phyloP scores from a whole-genome alignment of 2,113 vertebrate species.

The Tympanuchus pallidicinctus region DNA sequence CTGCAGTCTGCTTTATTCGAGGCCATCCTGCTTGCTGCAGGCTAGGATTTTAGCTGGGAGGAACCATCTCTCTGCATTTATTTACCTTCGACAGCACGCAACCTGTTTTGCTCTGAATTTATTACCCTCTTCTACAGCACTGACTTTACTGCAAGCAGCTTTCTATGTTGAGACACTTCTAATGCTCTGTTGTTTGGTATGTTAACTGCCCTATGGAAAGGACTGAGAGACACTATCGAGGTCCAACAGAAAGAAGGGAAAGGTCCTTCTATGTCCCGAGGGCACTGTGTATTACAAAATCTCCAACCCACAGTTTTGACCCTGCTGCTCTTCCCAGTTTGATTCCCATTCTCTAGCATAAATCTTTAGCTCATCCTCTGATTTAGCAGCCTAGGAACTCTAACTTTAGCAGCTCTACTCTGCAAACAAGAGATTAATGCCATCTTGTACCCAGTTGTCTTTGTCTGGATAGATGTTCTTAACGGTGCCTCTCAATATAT shows the following conservation, averaged over 20 bases:
- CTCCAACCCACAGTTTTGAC: conserved; percentile 4
- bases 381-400: conserved; percentile 10
- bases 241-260: not conserved
- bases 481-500: not conserved
- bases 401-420: not conserved
- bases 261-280: not conserved
- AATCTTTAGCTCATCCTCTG: not conserved
- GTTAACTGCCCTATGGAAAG: not conserved
- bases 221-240: not conserved
- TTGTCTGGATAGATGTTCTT: not conserved
- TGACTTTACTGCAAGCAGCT: not conserved
- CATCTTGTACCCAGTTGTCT: not conserved
- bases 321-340: not conserved
- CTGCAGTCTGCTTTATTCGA: not conserved
- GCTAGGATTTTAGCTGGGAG: not conserved
- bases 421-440: not conserved
- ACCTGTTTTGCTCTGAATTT: not conserved
- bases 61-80: not conserved
- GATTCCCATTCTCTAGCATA: not conserved
- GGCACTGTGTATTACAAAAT: not conserved
- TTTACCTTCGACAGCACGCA: not conserved
- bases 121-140: not conserved
- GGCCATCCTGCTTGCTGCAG: not conserved
- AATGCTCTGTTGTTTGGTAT: not conserved
- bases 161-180: not conserved